Evolutionary conservation across 1,140 invertebrate species (phyloP).

Genomic region (Scaptomyza montana): DNA sequence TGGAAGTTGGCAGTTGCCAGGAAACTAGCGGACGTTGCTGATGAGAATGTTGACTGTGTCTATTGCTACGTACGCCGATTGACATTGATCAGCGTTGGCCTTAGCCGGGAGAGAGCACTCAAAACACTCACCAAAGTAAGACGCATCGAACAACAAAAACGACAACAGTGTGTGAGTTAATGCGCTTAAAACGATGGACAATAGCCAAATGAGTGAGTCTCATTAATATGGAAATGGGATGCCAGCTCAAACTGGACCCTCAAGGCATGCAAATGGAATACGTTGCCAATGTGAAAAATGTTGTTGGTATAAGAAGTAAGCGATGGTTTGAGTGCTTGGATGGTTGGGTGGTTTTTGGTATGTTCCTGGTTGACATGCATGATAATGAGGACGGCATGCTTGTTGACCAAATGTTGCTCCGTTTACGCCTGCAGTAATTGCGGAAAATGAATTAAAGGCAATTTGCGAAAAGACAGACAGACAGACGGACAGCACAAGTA

Average conservation of each 20-base stretch:
- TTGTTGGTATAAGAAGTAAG: slow-evolving; percentile 38
- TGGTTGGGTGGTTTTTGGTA: background rate
- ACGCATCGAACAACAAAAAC: too few relatives aligned
- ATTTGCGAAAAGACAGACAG: slow-evolving; percentile 47
- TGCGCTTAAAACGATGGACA: slow-evolving; percentile 65
- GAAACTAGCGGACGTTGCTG: too few relatives aligned
- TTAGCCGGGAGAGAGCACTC: slow-evolving; percentile 31
- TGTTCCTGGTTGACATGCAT: slow-evolving; percentile 44
- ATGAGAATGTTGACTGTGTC: background rate
- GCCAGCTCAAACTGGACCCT: slow-evolving; percentile 32
- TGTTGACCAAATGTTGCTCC: slow-evolving; percentile 18
- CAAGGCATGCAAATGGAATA: slow-evolving; percentile 68
- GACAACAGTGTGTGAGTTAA: slow-evolving; percentile 38
- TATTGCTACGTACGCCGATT: slow-evolving; percentile 48
- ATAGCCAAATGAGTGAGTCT: slow-evolving; percentile 14
- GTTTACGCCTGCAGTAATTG: slow-evolving; percentile 62
- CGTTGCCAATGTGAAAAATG: slow-evolving; percentile 52
- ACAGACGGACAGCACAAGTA: background rate
- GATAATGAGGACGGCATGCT: slow-evolving; percentile 55
- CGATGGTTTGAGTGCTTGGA: background rate
- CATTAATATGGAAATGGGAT: slow-evolving; percentile 67
- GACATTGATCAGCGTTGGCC: slow-evolving; percentile 72
- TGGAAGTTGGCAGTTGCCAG: background rate
- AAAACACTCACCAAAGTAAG: background rate
- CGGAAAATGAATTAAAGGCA: slow-evolving; percentile 77